Conservation (phyloP, 1,140 invertebrate genomes). For the Cydia amplana region DNA sequence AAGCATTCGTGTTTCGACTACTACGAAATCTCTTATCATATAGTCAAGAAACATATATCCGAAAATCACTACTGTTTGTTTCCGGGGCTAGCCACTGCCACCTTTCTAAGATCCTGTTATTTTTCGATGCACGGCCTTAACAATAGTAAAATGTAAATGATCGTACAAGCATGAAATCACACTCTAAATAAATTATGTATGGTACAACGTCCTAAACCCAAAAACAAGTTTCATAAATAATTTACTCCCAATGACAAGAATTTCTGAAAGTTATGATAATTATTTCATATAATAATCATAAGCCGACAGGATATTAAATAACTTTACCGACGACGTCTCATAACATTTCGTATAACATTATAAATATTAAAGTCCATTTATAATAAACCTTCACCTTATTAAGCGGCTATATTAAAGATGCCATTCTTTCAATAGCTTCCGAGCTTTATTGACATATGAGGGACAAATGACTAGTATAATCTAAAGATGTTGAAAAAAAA, state of each 20-base stretch:
- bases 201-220: background rate
- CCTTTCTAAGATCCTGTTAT: no score
- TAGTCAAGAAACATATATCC: no score
- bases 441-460: slow-evolving; percentile 55
- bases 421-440: slow-evolving; percentile 48
- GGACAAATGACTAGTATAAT: slow-evolving; percentile 29
- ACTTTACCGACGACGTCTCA: background rate
- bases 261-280: slow-evolving; percentile 1
- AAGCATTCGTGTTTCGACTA: no score
- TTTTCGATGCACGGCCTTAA: no score
- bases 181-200: background rate
- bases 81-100: no score
- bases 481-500: no score
- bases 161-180: no score
- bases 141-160: no score
- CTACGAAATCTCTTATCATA: no score
- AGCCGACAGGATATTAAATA: slow-evolving; percentile 1
- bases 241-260: background rate
- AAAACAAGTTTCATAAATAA: background rate
- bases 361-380: slow-evolving; percentile 7
- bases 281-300: background rate
- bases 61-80: no score
- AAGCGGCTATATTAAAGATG: slow-evolving; percentile 39
- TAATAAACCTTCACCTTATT: slow-evolving; percentile 4
- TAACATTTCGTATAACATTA: background rate